A percentile compares a stretch with the other conserved stretches of the same genome.
These are phyloP conservation scores for Lasius platythorax DNA, from an alignment of 2,888 invertebrate species.

Conservation along the genomic window DNA sequence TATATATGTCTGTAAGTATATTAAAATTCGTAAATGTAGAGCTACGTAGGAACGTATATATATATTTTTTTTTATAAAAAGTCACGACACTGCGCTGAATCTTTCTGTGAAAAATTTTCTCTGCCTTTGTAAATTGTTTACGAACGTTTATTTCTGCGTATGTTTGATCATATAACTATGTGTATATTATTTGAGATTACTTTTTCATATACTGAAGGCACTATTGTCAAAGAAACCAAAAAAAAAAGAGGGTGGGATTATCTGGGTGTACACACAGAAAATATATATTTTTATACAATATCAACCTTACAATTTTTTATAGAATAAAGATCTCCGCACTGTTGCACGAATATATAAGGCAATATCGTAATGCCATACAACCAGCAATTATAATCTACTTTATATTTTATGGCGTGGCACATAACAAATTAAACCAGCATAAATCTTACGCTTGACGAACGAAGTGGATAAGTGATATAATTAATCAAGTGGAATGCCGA, in stretches of 20 bases:
- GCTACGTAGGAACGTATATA: constrained; percentile 14
- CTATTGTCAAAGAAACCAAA: neutral
- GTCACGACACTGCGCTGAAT: neutral
- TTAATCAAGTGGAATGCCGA: constrained; percentile 7
- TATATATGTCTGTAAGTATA: neutral
- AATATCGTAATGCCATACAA: constrained; percentile 17
- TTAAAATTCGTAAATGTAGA: neutral
- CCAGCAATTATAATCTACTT: constrained; percentile 9
- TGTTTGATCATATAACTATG: neutral
- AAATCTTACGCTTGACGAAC: constrained; percentile 22
- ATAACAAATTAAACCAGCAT: neutral
- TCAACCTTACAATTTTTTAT: neutral
- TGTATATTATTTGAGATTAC: neutral
- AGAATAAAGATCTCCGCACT: neutral
- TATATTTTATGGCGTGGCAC: neutral
- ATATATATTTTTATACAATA: constrained; percentile 6
- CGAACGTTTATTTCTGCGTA: neutral
- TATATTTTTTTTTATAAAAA: constrained; percentile 13
- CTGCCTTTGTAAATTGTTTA: constrained; percentile 1
- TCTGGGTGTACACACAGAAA: neutral
- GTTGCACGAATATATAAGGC: neutral
- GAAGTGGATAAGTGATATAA: neutral
- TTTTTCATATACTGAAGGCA: neutral
- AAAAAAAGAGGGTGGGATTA: neutral
- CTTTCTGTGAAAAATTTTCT: neutral